Conservation (phyloP, 2,113 vertebrate genomes). For the Scalopus aquaticus region DNA sequence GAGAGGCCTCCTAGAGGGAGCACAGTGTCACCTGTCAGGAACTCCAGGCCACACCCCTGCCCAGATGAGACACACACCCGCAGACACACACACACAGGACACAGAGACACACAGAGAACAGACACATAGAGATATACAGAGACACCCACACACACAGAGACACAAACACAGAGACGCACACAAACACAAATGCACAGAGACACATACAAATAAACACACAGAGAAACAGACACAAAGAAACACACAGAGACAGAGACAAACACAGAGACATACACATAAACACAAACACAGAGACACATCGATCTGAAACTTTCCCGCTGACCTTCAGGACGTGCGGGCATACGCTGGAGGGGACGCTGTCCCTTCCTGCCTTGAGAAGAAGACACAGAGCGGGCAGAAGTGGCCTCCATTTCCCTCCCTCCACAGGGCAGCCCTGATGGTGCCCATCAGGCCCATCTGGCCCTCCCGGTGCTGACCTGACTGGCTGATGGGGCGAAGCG, state of each 20-base stretch:
- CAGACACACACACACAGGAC: not conserved
- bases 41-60: not conserved
- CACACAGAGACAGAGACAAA: not conserved
- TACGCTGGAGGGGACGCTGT: not conserved
- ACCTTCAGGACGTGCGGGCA: not conserved
- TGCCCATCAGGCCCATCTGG: not conserved
- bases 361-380: not conserved
- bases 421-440: not conserved
- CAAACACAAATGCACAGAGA: no score
- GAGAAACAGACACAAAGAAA: not conserved
- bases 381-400: accelerated
- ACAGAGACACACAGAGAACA: not conserved
- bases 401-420: not conserved
- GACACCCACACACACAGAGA: not conserved
- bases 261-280: not conserved
- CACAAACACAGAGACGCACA: not conserved
- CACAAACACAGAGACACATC: not conserved
- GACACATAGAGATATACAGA: not conserved
- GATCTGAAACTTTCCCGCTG: not conserved
- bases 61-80: not conserved
- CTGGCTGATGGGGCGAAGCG: accelerated
- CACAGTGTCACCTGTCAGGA: not conserved
- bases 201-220: not conserved
- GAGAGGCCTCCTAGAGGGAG: not conserved
- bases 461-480: not conserved